Evolutionary conservation across 2,888 invertebrate genomes (phyloP).

Genomic region (Cacoxenus indagator): DNA sequence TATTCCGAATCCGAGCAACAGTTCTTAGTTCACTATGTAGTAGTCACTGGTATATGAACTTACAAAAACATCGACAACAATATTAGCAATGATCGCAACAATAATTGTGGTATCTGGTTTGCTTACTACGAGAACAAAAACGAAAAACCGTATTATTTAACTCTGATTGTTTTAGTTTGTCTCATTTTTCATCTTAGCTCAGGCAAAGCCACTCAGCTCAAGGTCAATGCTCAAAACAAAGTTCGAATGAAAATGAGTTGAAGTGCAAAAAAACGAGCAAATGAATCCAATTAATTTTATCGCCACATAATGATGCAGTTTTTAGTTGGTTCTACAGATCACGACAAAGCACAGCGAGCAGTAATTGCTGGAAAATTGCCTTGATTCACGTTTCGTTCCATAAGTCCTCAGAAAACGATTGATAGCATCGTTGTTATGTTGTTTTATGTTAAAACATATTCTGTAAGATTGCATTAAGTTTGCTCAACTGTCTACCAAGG

Average conservation of each 20-base stretch:
- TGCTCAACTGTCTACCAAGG: too few relatives aligned
- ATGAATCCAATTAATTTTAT: conserved; percentile 24
- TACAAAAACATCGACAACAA: conserved; percentile 37
- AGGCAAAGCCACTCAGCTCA: conserved; percentile 31
- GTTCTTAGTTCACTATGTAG: neutral
- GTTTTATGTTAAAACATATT: too few relatives aligned
- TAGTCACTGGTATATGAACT: conserved; percentile 31
- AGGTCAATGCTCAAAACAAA: conserved; percentile 54
- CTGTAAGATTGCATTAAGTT: too few relatives aligned
- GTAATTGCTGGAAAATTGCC: too few relatives aligned
- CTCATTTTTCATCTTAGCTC: conserved; percentile 15
- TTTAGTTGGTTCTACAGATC: conserved; percentile 26
- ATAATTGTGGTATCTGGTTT: conserved; percentile 52
- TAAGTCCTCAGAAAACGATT: too few relatives aligned
- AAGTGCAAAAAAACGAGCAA: conserved; percentile 24
- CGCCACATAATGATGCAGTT: neutral
- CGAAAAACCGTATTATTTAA: conserved; percentile 9
- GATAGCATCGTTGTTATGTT: too few relatives aligned
- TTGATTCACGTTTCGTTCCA: too few relatives aligned
- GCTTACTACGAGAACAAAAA: conserved; percentile 45
- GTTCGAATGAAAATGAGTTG: conserved; percentile 30
- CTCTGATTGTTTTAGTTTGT: conserved; percentile 19
- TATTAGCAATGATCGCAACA: conserved; percentile 46
- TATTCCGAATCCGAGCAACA: conserved; percentile 25
- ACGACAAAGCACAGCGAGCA: conserved; percentile 33